These are phyloP conservation scores for Gonioctena quinquepunctata DNA, from an alignment of 1,140 invertebrate species.

Conservation along the genomic window DNA sequence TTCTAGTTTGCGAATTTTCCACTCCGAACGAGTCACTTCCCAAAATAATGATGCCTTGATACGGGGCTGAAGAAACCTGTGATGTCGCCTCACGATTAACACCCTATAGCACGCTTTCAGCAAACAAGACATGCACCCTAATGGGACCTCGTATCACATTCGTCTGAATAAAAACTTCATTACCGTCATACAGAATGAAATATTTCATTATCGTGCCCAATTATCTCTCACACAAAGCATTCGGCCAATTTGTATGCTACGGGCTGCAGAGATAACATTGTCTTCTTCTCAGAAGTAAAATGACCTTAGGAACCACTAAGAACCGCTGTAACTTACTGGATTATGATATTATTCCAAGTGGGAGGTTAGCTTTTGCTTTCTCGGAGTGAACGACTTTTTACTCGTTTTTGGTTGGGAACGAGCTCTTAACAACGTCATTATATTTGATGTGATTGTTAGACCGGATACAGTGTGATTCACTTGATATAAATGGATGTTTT, in stretches of 20 bases:
- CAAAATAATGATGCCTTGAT: no score
- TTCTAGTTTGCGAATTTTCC: no score
- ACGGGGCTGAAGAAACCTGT: no score
- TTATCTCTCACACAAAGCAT: constrained; percentile 9
- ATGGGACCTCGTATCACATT: constrained; percentile 18
- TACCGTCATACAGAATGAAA: constrained; percentile 17
- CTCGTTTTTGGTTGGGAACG: background rate
- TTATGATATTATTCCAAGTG: background rate
- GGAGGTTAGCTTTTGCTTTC: background rate
- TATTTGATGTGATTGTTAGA: background rate
- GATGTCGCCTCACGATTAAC: no score
- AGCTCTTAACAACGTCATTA: background rate
- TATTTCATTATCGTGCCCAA: background rate
- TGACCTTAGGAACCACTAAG: background rate
- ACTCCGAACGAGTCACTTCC: no score
- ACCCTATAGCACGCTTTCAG: background rate
- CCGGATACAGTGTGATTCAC: background rate
- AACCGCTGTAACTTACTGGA: background rate
- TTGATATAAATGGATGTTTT: no score
- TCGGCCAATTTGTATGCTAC: constrained; percentile 25
- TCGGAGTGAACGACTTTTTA: background rate
- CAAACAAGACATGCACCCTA: constrained; percentile 1
- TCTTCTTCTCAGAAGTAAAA: constrained; percentile 20
- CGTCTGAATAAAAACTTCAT: constrained; percentile 28
- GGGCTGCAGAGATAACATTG: constrained; percentile 23